phyloP scores from a whole-genome alignment of 2,113 vertebrate species.

The Phoxinus phoxinus region DNA sequence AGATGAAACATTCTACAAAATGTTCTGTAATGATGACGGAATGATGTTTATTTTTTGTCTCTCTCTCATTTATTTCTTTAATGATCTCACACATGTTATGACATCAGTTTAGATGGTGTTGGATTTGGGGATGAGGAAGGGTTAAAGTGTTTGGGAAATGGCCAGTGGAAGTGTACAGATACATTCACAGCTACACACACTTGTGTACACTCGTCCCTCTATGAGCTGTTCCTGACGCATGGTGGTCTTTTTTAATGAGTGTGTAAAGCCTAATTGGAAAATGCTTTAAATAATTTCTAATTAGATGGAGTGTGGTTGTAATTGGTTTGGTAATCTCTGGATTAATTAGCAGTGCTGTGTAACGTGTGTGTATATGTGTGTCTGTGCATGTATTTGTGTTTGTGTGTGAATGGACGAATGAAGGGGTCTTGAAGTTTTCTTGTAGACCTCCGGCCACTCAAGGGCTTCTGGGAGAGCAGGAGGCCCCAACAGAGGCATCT shows the following conservation, averaged over 20 bases:
- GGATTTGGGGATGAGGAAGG: background rate
- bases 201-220: background rate
- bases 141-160: background rate
- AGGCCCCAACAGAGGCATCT: constrained; percentile 88
- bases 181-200: background rate
- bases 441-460: constrained; percentile 86
- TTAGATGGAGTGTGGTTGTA: constrained; percentile 90
- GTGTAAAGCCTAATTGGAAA: constrained; percentile 85
- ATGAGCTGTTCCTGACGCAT: constrained; percentile 16
- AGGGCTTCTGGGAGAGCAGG: constrained; percentile 83
- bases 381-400: constrained; percentile 76
- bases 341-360: constrained; percentile 88
- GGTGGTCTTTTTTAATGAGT: constrained; percentile 80
- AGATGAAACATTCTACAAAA: background rate
- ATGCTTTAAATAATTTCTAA: constrained; percentile 90
- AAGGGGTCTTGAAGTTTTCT: constrained; percentile 86
- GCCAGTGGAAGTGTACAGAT: background rate
- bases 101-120: background rate
- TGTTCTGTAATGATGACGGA: background rate
- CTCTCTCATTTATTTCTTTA: background rate
- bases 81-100: background rate
- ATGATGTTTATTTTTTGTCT: background rate
- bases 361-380: constrained; percentile 76
- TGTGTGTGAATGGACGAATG: constrained; percentile 75
- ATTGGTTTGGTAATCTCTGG: constrained; percentile 91